These are phyloP conservation scores for Scolopax mira DNA, from an alignment of 2,113 vertebrate species.

Conservation along the genomic window DNA sequence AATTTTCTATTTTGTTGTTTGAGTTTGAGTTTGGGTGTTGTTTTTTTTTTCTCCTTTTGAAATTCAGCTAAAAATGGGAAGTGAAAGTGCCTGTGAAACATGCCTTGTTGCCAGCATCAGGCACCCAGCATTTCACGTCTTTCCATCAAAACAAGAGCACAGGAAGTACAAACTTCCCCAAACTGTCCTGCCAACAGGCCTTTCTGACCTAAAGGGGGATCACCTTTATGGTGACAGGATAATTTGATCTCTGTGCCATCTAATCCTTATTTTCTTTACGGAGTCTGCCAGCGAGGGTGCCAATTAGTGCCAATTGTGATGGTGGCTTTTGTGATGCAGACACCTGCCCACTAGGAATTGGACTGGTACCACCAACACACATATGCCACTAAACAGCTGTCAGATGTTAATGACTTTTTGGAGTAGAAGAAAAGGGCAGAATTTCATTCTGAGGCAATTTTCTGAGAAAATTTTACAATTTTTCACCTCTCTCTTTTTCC, in stretches of 20 bases:
- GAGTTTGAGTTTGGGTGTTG: conserved; percentile 7
- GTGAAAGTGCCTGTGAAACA: background rate
- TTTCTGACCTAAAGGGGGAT: conserved; percentile 33
- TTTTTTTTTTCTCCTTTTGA: background rate
- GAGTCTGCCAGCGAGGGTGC: conserved; percentile 59
- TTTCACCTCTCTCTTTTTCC: background rate
- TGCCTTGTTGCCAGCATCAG: background rate
- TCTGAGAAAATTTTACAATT: conserved; percentile 32
- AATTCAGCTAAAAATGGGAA: background rate
- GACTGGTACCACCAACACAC: conserved; percentile 72
- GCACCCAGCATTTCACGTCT: background rate
- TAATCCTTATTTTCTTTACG: conserved; percentile 57
- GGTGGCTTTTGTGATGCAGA: conserved; percentile 72
- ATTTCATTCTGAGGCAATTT: conserved; percentile 59
- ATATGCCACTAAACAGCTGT: conserved; percentile 72
- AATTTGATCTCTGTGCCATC: conserved; percentile 67
- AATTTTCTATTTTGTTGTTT: conserved; percentile 42
- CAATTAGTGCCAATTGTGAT: conserved; percentile 73
- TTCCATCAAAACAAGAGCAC: rapidly evolving
- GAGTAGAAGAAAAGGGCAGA: conserved; percentile 60
- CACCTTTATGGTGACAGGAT: conserved; percentile 65
- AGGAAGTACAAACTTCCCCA: conserved; percentile 25
- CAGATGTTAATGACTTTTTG: conserved; percentile 71
- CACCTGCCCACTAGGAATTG: conserved; percentile 73
- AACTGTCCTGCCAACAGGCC: conserved; percentile 38